phyloP scores from a whole-genome alignment of 2,113 vertebrate species.

The Grallaria varia region DNA sequence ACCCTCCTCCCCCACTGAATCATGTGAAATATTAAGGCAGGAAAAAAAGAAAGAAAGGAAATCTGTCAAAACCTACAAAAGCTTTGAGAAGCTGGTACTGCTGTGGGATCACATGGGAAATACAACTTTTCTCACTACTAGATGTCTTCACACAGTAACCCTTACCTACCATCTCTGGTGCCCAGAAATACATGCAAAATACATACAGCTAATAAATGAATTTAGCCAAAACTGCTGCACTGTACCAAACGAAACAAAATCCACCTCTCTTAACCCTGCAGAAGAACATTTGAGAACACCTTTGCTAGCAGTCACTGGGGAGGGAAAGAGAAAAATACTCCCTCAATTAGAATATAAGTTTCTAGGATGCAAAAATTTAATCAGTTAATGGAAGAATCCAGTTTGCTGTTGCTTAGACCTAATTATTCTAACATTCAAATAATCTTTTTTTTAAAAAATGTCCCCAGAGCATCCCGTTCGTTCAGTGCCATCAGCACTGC shows the following conservation, averaged over 20 bases:
- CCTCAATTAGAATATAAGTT: rapidly evolving
- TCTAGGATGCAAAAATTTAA: not conserved
- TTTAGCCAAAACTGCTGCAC: not conserved
- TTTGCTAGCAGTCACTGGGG: not conserved
- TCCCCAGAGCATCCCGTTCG: not conserved
- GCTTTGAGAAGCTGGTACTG: not conserved
- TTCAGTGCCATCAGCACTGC: not conserved
- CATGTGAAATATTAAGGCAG: not conserved
- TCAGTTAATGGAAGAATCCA: not conserved
- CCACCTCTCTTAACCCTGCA: not conserved
- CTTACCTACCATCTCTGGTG: not conserved
- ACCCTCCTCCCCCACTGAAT: not conserved
- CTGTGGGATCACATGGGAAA: not conserved
- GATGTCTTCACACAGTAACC: not conserved
- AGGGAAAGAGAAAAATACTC: not conserved
- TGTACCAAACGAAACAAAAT: not conserved
- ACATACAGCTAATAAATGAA: not conserved
- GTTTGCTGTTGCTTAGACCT: not conserved
- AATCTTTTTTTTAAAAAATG: no score
- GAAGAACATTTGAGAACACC: not conserved
- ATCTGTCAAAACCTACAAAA: not conserved
- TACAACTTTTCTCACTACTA: not conserved
- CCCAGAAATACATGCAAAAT: not conserved
- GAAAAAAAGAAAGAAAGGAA: not conserved
- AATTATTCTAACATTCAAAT: not conserved